A percentile compares a stretch with the other conserved stretches of the same genome.
These are phyloP conservation scores for Gadus macrocephalus DNA, from an alignment of 2,113 vertebrate genomes.

Conservation along the genomic window DNA sequence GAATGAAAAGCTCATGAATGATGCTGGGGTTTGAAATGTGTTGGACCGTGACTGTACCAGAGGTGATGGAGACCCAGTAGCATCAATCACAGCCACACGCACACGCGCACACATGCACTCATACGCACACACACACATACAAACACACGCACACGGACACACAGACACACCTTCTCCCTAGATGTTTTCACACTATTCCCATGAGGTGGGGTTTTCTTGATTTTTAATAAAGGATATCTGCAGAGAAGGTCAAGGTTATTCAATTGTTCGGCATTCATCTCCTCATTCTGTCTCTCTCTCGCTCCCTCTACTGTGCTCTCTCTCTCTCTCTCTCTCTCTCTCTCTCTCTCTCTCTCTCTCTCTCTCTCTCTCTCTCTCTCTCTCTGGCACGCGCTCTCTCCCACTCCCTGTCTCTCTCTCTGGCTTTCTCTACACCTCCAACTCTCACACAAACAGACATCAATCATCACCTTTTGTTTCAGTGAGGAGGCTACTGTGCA, in stretches of 20 bases:
- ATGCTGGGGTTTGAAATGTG: conserved; percentile 47
- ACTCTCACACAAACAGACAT: no score
- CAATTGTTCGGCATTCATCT: conserved; percentile 62
- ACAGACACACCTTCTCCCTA: neutral
- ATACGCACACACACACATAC: conserved; percentile 13
- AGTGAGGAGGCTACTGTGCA: no score
- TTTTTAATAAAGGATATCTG: conserved; percentile 64
- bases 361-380: no score
- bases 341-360: no score
- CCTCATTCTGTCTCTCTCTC: conserved; percentile 1
- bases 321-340: neutral
- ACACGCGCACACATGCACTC: conserved; percentile 19
- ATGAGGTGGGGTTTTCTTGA: conserved; percentile 50
- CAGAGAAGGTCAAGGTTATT: conserved; percentile 67
- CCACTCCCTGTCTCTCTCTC: no score
- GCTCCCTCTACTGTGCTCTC: neutral
- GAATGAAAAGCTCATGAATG: conserved; percentile 40
- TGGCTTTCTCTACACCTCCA: no score
- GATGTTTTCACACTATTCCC: conserved; percentile 39
- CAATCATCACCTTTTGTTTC: no score
- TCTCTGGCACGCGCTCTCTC: no score
- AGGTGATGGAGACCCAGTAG: conserved; percentile 60
- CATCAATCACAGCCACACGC: conserved; percentile 46
- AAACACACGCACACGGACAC: conserved; percentile 2
- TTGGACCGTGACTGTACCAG: conserved; percentile 48